Evolutionary conservation across 2,113 vertebrate genomes (phyloP).

Genomic region (Nannobrachium achirus): DNA sequence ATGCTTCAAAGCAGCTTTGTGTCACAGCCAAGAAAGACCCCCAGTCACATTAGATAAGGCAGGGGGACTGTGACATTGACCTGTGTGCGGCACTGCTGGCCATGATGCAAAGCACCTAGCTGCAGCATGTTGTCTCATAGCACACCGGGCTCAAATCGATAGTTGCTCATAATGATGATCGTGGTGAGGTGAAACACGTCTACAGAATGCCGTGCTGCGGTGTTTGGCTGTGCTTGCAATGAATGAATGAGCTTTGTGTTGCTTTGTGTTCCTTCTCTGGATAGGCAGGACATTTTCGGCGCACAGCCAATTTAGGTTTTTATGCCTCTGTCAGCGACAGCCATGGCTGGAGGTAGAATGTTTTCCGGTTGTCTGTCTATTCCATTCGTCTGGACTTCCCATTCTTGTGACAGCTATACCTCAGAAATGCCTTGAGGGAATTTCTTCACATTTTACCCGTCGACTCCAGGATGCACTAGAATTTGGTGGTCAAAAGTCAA

Average conservation of each 20-base stretch:
- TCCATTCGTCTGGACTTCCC: no score
- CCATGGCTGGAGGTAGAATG: no score
- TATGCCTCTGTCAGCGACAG: no score
- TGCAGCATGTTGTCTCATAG: slow-evolving; percentile 37
- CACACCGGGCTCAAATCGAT: not conserved
- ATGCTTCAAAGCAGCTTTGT: slow-evolving; percentile 81
- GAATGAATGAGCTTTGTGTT: slow-evolving; percentile 7
- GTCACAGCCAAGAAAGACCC: slow-evolving; percentile 74
- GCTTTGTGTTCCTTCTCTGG: slow-evolving; percentile 17
- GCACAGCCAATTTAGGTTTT: no score
- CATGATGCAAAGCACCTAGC: slow-evolving; percentile 66
- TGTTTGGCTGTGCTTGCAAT: slow-evolving; percentile 17
- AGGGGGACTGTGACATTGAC: slow-evolving; percentile 71
- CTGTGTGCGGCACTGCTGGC: slow-evolving; percentile 52
- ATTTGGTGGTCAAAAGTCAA: no score
- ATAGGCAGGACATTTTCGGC: no score
- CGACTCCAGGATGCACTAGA: no score
- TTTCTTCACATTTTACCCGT: no score
- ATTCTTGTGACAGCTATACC: no score
- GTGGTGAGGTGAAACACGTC: slow-evolving; percentile 7
- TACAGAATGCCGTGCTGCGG: slow-evolving; percentile 21
- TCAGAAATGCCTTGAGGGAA: no score
- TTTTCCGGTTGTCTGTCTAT: no score
- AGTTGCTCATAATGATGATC: no score
- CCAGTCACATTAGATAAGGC: slow-evolving; percentile 79